Evolutionary conservation across 2,113 vertebrate species (phyloP).

Genomic region (Prietella phreatophila): DNA sequence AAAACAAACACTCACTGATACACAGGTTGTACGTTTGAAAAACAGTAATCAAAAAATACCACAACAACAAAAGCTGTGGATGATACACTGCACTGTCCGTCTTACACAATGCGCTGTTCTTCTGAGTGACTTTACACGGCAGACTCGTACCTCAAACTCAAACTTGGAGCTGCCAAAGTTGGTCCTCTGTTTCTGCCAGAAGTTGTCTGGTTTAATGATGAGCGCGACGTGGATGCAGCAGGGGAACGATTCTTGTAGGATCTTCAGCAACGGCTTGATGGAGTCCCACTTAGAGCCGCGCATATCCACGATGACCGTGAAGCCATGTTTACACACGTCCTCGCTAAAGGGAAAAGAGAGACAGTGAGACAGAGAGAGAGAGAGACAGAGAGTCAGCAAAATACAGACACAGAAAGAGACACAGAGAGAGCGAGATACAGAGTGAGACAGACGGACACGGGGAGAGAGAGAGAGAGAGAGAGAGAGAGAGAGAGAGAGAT

Average conservation of each 20-base stretch:
- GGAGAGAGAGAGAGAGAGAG: background rate
- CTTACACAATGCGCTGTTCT: background rate
- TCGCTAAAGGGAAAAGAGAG: slow-evolving; percentile 74
- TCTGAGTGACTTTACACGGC: background rate
- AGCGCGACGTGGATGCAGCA: slow-evolving; percentile 98
- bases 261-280: slow-evolving; percentile 98
- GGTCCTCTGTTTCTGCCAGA: slow-evolving; percentile 99
- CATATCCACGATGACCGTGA: slow-evolving; percentile 99
- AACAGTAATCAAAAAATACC: background rate
- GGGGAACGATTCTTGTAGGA: slow-evolving; percentile 96
- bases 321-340: slow-evolving; percentile 97
- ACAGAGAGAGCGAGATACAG: slow-evolving; percentile 25
- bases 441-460: slow-evolving; percentile 20
- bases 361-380: slow-evolving; percentile 57
- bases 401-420: background rate
- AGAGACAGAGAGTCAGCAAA: slow-evolving; percentile 39
- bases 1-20: background rate
- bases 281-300: slow-evolving; percentile 99
- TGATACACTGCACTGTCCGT: background rate
- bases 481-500: slow-evolving; percentile 22
- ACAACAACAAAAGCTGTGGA: background rate
- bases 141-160: slow-evolving; percentile 92
- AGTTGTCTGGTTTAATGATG: slow-evolving; percentile 99
- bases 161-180: slow-evolving; percentile 99
- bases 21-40: background rate